A percentile compares a stretch with the other conserved stretches of the same genome.
These are phyloP conservation scores for Babylonia areolata DNA, from an alignment of 1,140 invertebrate genomes.

Conservation along the genomic window DNA sequence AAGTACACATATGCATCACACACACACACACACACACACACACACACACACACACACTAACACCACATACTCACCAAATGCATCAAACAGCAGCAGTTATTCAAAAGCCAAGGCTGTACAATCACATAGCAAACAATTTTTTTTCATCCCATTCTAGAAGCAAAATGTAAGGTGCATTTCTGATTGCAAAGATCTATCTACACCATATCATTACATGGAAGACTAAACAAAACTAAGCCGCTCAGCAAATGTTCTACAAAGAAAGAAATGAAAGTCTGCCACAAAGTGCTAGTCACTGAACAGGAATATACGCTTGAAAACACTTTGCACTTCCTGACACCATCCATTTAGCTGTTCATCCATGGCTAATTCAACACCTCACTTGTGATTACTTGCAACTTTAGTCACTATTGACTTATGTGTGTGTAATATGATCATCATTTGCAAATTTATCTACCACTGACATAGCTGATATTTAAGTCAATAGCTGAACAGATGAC, in stretches of 20 bases:
- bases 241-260: background rate
- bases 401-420: too few relatives aligned
- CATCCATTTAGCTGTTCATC: too few relatives aligned
- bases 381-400: too few relatives aligned
- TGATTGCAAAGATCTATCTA: background rate
- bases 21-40: constrained; percentile 14
- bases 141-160: too few relatives aligned
- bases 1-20: background rate
- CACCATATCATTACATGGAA: background rate
- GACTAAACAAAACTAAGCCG: background rate
- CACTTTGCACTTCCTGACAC: too few relatives aligned
- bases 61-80: background rate
- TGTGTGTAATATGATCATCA: too few relatives aligned
- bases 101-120: background rate
- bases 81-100: background rate
- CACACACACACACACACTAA: constrained; percentile 1
- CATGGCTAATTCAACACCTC: too few relatives aligned
- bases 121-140: background rate
- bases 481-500: too few relatives aligned
- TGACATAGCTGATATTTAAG: too few relatives aligned
- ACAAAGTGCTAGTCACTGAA: background rate
- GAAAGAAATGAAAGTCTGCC: background rate
- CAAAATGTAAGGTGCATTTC: background rate
- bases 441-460: too few relatives aligned
- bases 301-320: too few relatives aligned